Percentiles rank a stretch among this genome's conserved stretches.
Evolutionary conservation across 2,113 vertebrate species (phyloP).

Genomic region (Terrapene triunguis): DNA sequence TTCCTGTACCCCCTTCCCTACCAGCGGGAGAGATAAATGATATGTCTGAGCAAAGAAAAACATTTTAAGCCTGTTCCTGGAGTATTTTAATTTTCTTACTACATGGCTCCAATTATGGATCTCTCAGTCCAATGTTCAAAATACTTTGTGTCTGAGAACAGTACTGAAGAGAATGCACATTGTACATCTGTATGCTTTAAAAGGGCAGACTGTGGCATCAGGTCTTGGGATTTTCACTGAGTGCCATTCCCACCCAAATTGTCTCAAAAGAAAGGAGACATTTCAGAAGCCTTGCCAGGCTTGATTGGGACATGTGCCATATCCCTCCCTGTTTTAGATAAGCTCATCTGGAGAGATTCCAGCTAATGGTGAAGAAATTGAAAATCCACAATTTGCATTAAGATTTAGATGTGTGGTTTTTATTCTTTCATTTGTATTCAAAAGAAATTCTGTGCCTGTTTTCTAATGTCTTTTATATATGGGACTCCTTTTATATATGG

Average conservation of each 20-base stretch:
- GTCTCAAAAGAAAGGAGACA: conserved; percentile 23
- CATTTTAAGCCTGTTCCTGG: conserved; percentile 19
- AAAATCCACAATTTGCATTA: rapidly evolving
- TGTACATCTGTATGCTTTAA: conserved; percentile 15
- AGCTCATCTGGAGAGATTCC: conserved; percentile 27
- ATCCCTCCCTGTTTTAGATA: neutral
- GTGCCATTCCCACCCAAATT: conserved; percentile 54
- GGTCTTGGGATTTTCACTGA: conserved; percentile 52
- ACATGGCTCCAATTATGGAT: conserved; percentile 33
- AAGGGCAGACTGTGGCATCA: conserved; percentile 23
- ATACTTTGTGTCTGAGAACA: conserved; percentile 61
- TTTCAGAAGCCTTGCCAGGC: conserved; percentile 24
- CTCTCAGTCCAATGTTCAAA: neutral
- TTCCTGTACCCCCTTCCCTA: neutral
- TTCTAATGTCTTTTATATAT: neutral
- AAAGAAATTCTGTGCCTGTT: neutral
- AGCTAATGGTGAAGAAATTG: neutral
- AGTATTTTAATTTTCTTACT: conserved; percentile 41
- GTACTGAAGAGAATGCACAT: neutral
- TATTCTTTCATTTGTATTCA: conserved; percentile 7
- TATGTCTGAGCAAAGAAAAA: conserved; percentile 35
- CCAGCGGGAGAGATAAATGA: conserved; percentile 8
- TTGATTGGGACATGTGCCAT: conserved; percentile 41
- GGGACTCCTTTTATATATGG: neutral
- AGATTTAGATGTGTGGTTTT: neutral